Conservation (phyloP, 2,113 vertebrate genomes). For the Anolis sagrei region DNA sequence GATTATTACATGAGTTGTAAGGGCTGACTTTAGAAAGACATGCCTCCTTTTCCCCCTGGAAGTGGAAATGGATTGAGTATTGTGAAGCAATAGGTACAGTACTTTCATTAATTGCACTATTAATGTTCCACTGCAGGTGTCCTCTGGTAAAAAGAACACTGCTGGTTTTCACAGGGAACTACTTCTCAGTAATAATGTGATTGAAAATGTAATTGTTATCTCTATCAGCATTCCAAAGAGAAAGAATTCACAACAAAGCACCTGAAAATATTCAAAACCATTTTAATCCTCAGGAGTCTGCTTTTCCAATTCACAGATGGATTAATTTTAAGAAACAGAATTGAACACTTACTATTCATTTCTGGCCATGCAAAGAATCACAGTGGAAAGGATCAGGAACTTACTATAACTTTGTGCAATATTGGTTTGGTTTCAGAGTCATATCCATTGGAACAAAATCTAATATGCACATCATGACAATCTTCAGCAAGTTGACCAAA, state of each 20-base stretch:
- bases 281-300: background rate
- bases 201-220: conserved; percentile 18
- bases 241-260: background rate
- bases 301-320: background rate
- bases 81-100: background rate
- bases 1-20: rapidly evolving
- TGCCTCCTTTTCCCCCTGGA: background rate
- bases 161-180: background rate
- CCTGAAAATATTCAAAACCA: background rate
- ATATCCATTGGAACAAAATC: background rate
- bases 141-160: background rate
- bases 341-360: background rate
- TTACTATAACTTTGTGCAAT: background rate
- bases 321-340: background rate
- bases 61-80: background rate
- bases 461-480: background rate
- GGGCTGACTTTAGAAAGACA: background rate
- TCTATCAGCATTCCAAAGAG: background rate
- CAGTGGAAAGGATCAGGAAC: background rate
- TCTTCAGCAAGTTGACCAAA: no score
- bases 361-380: background rate
- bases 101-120: conserved; percentile 53
- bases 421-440: background rate
- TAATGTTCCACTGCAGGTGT: conserved; percentile 36
- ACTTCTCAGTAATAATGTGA: conserved; percentile 11